phyloP scores from a whole-genome alignment of 2,113 vertebrate genomes.

The Lasiurus cinereus region DNA sequence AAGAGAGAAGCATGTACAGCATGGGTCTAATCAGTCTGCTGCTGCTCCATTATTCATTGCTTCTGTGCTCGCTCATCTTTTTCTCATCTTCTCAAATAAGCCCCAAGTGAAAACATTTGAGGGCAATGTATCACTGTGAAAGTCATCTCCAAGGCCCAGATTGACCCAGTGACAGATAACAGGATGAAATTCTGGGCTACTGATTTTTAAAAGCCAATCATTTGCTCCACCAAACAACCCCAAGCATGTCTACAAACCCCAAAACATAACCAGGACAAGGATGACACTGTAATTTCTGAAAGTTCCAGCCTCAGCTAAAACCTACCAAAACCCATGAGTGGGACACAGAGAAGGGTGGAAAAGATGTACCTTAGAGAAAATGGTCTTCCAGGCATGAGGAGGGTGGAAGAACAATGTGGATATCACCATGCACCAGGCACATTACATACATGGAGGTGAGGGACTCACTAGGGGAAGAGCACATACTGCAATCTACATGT shows the following conservation, averaged over 20 bases:
- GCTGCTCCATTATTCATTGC: neutral
- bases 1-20: neutral
- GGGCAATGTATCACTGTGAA: neutral
- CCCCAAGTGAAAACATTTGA: neutral
- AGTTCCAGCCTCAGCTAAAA: neutral
- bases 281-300: neutral
- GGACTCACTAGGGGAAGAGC: neutral
- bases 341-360: neutral
- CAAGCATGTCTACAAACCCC: neutral
- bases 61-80: neutral
- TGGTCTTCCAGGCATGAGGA: neutral
- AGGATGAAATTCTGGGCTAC: neutral
- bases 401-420: neutral
- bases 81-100: neutral
- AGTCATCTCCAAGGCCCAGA: neutral
- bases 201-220: neutral
- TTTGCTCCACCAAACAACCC: neutral
- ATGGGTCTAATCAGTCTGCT: neutral
- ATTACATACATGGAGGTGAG: fast-evolving
- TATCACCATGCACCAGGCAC: neutral
- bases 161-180: neutral
- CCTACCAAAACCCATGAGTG: neutral
- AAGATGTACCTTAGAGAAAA: neutral
- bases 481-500: neutral
- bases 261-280: neutral